Base-by-base conservation (phyloP, 2,888 invertebrate genomes). In the Isotomurus palustris region DNA sequence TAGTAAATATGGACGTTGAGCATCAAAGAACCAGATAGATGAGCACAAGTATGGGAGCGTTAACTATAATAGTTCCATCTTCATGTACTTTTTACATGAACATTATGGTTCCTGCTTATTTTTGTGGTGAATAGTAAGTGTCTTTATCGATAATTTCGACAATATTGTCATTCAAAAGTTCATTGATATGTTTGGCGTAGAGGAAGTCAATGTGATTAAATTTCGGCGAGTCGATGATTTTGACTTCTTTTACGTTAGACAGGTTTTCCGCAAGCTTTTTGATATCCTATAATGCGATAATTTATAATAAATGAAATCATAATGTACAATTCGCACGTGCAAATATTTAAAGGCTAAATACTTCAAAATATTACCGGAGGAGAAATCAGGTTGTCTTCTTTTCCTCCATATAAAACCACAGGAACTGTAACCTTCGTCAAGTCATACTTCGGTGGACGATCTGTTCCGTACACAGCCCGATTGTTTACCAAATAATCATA, bases 181-280 rank as follows among this genome's bases (percentile, higher is more conserved):
- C 3, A 32, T 35, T 49, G 22, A 49, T 21, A 5, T 49, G 6
- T 10, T 14, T 5, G 12, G 32, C 17, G 21, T 21, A 49, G 3
- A 49, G 19, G 21, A 49, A 49, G n/a, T 49, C 48, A 21, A 49
- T 49, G 35, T 49, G 48, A 19, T 29, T 49, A 32, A 49, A 49
- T 4, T 32, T 24, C 14, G 25, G 25, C 47, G 28, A 10, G 5
- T 29, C 21, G 3, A 49, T 35, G 5, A 35, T 29, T 14, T 19
- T 21, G 22, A 29, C 17, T 19, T 49, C 48, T 32, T 49, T 49
- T 10, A 49, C 32, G 22, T 49, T 49, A 8, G 48, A 35, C 12
- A 49, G 22, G n/a, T 5, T 8, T 4, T 17, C 6, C 3, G 35
- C 19, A 5, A 49, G 22, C 6, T n/a, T 27, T 8, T 14, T 8